Evolutionary conservation across 30 jellyfish, hydroid and myxozoan species (phyloP).

Genomic region (Thelohanellus kitauei): DNA sequence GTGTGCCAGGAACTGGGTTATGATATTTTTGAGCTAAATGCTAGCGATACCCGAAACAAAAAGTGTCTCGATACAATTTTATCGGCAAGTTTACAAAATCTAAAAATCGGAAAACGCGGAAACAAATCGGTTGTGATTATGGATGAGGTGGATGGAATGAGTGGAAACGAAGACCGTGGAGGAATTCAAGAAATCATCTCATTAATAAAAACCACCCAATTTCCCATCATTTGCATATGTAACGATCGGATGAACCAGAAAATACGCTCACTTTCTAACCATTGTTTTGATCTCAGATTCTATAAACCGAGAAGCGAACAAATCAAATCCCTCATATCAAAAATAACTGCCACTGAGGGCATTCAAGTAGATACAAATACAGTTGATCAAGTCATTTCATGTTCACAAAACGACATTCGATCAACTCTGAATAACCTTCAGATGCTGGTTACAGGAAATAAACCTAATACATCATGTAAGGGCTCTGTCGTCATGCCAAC

Average conservation of each 20-base stretch:
- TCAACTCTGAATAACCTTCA: slow-evolving; percentile 56
- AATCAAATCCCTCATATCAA: slow-evolving; percentile 35
- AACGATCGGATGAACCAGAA: slow-evolving; percentile 70
- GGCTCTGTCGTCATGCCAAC: no score
- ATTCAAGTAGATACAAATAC: slow-evolving; percentile 36
- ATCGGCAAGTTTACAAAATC: slow-evolving; percentile 22
- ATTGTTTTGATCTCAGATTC: slow-evolving; percentile 64
- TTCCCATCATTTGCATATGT: slow-evolving; percentile 84
- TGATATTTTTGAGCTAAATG: slow-evolving; percentile 46
- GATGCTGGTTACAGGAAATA: no score
- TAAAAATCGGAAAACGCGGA: no score
- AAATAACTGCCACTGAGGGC: slow-evolving; percentile 30
- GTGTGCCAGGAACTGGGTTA: slow-evolving; percentile 65
- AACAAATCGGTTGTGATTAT: slow-evolving; percentile 36
- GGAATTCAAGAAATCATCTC: slow-evolving; percentile 51
- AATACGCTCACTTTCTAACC: slow-evolving; percentile 49
- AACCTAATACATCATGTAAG: no score
- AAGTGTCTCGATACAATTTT: slow-evolving; percentile 23
- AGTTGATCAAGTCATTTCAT: slow-evolving; percentile 46
- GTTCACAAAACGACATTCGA: slow-evolving; percentile 71
- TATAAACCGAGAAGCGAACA: slow-evolving; percentile 58
- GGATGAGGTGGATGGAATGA: slow-evolving; percentile 99
- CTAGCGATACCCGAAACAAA: slow-evolving; percentile 76
- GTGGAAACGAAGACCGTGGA: slow-evolving; percentile 85
- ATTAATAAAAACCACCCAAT: slow-evolving; percentile 23